Conservation (phyloP, 2,113 vertebrate species). For the Mionectes macconnelli region DNA sequence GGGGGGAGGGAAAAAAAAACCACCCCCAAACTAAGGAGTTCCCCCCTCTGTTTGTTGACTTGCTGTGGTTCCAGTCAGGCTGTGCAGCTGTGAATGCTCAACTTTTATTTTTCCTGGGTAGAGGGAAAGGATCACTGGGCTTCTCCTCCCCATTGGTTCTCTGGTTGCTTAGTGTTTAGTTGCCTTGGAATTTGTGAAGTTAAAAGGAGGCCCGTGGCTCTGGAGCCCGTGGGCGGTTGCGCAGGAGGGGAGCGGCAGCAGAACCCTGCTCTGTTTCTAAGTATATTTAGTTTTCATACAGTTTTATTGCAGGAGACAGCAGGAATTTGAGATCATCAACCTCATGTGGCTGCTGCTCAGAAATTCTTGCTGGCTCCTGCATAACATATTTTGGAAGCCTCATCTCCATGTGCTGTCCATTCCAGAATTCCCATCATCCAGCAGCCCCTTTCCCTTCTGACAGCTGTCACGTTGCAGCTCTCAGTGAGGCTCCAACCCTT, state of each 20-base stretch:
- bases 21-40: background rate
- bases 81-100: background rate
- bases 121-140: background rate
- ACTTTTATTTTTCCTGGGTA: constrained; percentile 3
- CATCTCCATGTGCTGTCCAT: background rate
- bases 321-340: constrained; percentile 64
- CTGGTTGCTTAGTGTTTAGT: constrained; percentile 74
- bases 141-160: constrained; percentile 58
- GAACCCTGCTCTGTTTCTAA: constrained; percentile 63
- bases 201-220: constrained; percentile 44
- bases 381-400: constrained; percentile 39
- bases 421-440: background rate
- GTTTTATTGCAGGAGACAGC: constrained; percentile 42
- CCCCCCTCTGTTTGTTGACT: background rate
- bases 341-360: constrained; percentile 53
- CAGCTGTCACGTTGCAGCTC: background rate
- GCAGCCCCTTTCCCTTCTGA: background rate
- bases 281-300: constrained; percentile 67
- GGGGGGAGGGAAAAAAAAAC: background rate
- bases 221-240: constrained; percentile 68
- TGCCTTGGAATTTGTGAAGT: constrained; percentile 74
- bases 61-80: background rate
- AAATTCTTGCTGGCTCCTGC: constrained; percentile 26
- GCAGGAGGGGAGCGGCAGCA: constrained; percentile 72
- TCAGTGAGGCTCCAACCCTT: background rate